Conservation (phyloP, 2,888 invertebrate genomes). For the Amphiduros pacificus region DNA sequence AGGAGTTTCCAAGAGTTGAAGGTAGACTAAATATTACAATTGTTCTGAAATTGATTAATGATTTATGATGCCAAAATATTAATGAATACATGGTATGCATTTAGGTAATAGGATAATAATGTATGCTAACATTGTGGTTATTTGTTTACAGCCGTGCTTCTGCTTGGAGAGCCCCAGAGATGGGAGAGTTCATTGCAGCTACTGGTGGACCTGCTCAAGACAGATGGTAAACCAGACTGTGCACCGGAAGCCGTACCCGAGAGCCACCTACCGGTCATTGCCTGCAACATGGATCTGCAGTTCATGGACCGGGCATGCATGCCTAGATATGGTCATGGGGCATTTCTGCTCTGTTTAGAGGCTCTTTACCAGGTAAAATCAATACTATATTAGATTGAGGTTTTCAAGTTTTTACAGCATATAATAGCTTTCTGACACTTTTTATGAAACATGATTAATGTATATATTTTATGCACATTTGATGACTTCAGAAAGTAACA, state of each 20-base stretch:
- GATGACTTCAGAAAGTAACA: slow-evolving; percentile 53
- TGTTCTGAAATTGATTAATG: not conserved
- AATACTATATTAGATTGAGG: not conserved
- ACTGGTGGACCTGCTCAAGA: slow-evolving; percentile 55
- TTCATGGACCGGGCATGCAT: slow-evolving; percentile 59
- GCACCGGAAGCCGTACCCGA: slow-evolving; percentile 34
- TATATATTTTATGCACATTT: too few species aligned
- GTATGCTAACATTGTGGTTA: not conserved
- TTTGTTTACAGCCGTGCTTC: slow-evolving; percentile 47
- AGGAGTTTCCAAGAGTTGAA: slow-evolving; percentile 31
- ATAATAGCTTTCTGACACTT: not conserved
- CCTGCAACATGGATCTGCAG: slow-evolving; percentile 59
- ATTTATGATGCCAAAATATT: not conserved
- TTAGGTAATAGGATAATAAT: not conserved
- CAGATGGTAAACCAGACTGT: slow-evolving; percentile 54
- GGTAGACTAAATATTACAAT: slow-evolving; percentile 17
- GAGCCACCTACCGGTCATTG: slow-evolving; percentile 55
- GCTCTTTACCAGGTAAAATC: slow-evolving; percentile 54
- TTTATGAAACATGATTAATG: too few species aligned
- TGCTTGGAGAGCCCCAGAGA: slow-evolving; percentile 56
- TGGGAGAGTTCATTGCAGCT: slow-evolving; percentile 59
- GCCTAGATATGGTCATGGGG: slow-evolving; percentile 59
- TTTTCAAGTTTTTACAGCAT: not conserved
- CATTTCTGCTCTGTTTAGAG: slow-evolving; percentile 57
- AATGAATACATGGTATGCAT: not conserved